These are phyloP conservation scores for Pseudococcus jackbeardsleyi DNA, from an alignment of 2,888 invertebrate genomes.

Conservation along the genomic window DNA sequence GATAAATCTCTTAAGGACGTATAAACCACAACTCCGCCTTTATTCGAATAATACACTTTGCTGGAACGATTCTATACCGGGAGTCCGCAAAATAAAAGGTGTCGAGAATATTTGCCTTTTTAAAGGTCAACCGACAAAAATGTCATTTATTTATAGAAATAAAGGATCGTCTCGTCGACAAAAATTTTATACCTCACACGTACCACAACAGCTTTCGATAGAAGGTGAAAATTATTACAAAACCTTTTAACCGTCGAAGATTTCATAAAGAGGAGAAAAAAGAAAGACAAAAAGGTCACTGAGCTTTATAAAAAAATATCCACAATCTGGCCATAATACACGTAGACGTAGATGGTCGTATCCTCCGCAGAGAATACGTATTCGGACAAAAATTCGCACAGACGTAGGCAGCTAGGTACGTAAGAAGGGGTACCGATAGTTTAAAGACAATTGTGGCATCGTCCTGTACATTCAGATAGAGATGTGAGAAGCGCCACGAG, in stretches of 20 bases:
- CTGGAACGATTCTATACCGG: neutral
- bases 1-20: neutral
- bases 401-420: neutral
- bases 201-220: neutral
- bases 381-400: too few species aligned
- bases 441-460: constrained; percentile 16
- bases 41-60: neutral
- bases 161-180: neutral
- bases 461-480: neutral
- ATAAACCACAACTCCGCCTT: constrained; percentile 8
- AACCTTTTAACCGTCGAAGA: neutral
- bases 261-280: neutral
- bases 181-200: neutral
- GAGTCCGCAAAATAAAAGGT: neutral
- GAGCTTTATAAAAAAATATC: neutral
- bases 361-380: neutral
- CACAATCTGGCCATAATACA: neutral
- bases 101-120: constrained; percentile 7
- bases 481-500: neutral
- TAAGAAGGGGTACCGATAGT: too few species aligned
- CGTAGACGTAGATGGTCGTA: neutral
- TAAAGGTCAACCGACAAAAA: constrained; percentile 1
- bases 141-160: neutral
- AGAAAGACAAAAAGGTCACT: neutral
- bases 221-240: constrained; percentile 1